These are phyloP conservation scores for Podabrus alpinus DNA, from an alignment of 2,888 invertebrate genomes.

Conservation along the genomic window DNA sequence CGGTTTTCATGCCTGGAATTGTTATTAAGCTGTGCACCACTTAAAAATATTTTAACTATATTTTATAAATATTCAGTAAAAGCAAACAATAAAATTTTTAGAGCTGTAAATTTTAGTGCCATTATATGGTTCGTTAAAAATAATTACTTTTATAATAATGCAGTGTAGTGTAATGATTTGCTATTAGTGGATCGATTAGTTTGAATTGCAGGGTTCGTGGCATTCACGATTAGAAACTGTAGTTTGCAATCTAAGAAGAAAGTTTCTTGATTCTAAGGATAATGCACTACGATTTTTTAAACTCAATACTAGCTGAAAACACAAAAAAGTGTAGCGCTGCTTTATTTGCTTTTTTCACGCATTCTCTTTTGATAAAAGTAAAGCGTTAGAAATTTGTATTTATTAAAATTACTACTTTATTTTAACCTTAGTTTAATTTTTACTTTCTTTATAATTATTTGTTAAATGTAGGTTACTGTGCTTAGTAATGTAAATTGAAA, in stretches of 20 bases:
- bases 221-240: slow-evolving; percentile 3
- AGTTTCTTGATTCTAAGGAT: not conserved
- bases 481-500: not conserved
- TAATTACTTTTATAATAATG: not conserved
- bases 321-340: not conserved
- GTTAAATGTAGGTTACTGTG: not conserved
- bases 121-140: not conserved
- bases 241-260: not conserved
- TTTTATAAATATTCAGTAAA: not conserved
- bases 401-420: not conserved
- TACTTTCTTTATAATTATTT: not conserved
- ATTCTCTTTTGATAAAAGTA: not conserved
- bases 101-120: not conserved
- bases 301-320: not conserved
- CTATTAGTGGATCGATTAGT: not conserved
- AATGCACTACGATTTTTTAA: not conserved
- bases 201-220: not conserved
- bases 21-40: not conserved
- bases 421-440: not conserved
- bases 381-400: not conserved
- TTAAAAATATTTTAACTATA: not conserved
- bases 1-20: not conserved
- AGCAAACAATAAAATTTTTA: not conserved
- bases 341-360: not conserved
- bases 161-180: not conserved